Base-by-base conservation (phyloP, 2,888 invertebrate genomes). In the Andrena chrysosceles region DNA sequence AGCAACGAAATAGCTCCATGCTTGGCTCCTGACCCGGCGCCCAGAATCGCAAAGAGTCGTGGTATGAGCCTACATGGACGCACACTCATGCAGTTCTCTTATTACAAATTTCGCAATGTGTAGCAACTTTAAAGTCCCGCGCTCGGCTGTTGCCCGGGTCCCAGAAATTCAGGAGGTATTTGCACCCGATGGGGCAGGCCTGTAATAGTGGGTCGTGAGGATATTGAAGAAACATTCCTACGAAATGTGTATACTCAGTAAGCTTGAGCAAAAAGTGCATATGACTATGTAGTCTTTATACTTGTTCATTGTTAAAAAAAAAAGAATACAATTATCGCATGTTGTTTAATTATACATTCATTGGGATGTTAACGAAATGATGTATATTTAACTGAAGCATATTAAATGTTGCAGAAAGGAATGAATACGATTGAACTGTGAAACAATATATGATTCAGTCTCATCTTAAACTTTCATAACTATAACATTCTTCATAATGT, bases 211-310 rank as follows among this genome's bases (percentile, higher is more conserved):
- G 6, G 62, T 8, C n/a, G n/a, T 35, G 16, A 59, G 66, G 23
- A 48, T 49, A 35, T 66, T 35, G 33, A 8, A 8, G 72, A n/a
- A 31, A 73, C 83, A 83, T 83, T 82, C 72, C 83, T 63, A 59
- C n/a, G 23, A 69, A 33, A 8, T 33, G 8, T 48, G 49, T 29
- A 56, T 16, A 23, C 52, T 7, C 52, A 52, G 49, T 7, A 56
- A 16, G 33, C 52, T 80, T 49, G 33, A 26, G 10, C 10, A 49
- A 42, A 54, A 64, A 4, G 4, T 16, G 8, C 29, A 13, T 63
- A 48, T 52, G 20, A 49, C 68, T 31, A 75, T 54, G 60, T 69
- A 52, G 26, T 16, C 62, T 49, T 49, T 35, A 16, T 2, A 6
- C 60, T 5, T 26, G 26, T 64, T 48, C 52, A 31, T 48, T 70